Evolutionary conservation across 2,113 vertebrate genomes (phyloP).

Genomic region (Sclerurus mexicanus): DNA sequence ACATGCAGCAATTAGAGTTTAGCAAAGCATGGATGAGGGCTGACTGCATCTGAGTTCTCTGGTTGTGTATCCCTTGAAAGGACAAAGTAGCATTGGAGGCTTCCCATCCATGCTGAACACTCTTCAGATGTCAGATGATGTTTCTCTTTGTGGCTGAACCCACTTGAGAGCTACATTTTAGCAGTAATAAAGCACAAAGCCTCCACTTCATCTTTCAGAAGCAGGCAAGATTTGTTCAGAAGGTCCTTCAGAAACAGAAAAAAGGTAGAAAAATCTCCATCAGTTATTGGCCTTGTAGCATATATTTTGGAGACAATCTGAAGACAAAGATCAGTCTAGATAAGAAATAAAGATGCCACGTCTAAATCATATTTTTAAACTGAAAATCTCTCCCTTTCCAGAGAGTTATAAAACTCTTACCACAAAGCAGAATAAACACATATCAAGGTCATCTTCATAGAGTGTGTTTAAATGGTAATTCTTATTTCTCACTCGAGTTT

Average conservation of each 20-base stretch:
- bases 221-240: not conserved
- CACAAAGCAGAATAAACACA: not conserved
- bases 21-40: not conserved
- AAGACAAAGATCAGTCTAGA: not conserved
- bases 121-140: not conserved
- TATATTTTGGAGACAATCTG: not conserved
- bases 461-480: not conserved
- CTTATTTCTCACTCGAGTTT: not conserved
- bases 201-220: not conserved
- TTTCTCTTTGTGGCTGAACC: not conserved
- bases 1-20: rapidly evolving
- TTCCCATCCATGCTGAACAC: not conserved
- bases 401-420: not conserved
- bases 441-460: not conserved
- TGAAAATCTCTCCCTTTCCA: not conserved
- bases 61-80: not conserved
- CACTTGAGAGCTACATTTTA: not conserved
- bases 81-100: not conserved
- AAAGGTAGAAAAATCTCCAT: not conserved
- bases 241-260: not conserved
- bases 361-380: not conserved
- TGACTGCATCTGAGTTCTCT: rapidly evolving
- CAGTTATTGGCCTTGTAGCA: not conserved
- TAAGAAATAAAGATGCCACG: not conserved
- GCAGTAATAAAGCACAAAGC: not conserved